Evolutionary conservation across 2,797 vertebrate species (phyloP).

Genomic region (Chloroceryle amazona): DNA sequence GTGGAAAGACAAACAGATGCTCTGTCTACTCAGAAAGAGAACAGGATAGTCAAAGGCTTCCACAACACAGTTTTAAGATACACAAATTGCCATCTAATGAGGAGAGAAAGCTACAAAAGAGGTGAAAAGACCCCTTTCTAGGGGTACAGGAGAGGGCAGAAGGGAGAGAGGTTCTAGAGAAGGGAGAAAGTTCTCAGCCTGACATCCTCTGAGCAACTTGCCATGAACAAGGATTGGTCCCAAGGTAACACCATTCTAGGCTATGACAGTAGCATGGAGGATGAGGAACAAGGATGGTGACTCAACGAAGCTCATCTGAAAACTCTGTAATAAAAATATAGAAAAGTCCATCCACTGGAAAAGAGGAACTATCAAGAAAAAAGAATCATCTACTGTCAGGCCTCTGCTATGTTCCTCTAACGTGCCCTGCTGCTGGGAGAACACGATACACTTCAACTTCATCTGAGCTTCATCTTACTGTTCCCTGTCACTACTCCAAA

Average conservation of each 20-base stretch:
- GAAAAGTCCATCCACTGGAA: not conserved
- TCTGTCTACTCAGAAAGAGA: not conserved
- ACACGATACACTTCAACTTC: not conserved
- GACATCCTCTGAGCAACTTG: not conserved
- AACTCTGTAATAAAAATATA: not conserved
- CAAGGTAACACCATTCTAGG: not conserved
- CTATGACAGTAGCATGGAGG: not conserved
- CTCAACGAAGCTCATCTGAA: not conserved
- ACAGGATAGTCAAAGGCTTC: not conserved
- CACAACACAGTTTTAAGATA: not conserved
- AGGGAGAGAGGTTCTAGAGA: not conserved
- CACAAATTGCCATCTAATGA: not conserved
- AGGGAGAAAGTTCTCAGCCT: not conserved
- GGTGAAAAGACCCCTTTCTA: not conserved
- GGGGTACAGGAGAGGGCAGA: not conserved
- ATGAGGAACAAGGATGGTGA: not conserved
- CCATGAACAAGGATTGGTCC: not conserved
- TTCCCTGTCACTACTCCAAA: not conserved
- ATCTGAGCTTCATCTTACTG: not conserved
- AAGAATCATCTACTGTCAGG: not conserved
- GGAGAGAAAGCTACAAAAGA: not conserved
- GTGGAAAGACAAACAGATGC: not conserved
- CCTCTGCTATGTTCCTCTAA: not conserved
- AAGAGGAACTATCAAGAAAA: not conserved
- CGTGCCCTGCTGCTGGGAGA: not conserved